These are phyloP conservation scores for Ambastaia sidthimunki DNA, from an alignment of 2,797 vertebrate species.

Conservation along the genomic window DNA sequence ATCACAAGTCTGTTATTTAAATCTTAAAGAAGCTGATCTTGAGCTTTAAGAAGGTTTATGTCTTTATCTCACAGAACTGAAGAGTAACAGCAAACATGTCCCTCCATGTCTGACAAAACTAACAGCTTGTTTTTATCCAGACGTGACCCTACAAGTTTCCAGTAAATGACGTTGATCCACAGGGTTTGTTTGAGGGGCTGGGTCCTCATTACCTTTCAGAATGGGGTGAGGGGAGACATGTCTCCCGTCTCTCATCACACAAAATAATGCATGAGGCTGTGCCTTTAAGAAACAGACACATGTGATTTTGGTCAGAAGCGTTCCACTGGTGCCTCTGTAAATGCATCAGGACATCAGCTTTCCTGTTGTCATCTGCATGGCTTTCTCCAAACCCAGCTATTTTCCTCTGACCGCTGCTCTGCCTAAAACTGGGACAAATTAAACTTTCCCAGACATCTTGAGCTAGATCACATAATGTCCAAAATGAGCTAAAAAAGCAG, in stretches of 20 bases:
- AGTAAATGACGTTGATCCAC: background rate
- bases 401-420: slow-evolving; percentile 41
- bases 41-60: background rate
- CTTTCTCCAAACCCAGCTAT: slow-evolving; percentile 50
- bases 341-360: slow-evolving; percentile 38
- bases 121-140: background rate
- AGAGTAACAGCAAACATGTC: slow-evolving; percentile 1
- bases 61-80: background rate
- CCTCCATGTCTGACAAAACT: background rate
- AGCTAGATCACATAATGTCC: slow-evolving; percentile 40
- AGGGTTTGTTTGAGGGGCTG: background rate
- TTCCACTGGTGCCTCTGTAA: slow-evolving; percentile 43
- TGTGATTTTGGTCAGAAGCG: slow-evolving; percentile 44
- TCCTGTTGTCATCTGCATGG: slow-evolving; percentile 1
- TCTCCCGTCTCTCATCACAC: slow-evolving; percentile 9
- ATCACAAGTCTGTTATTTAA: slow-evolving; percentile 66
- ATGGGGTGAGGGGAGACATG: slow-evolving; percentile 3
- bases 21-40: slow-evolving; percentile 52
- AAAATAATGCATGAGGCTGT: slow-evolving; percentile 47
- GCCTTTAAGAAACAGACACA: slow-evolving; percentile 11
- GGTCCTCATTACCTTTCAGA: background rate
- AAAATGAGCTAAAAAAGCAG: slow-evolving; percentile 53
- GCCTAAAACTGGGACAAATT: slow-evolving; percentile 56
- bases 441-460: slow-evolving; percentile 55
- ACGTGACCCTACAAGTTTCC: background rate